Base-by-base conservation (phyloP, 2,888 invertebrate genomes). In the Ariolimax columbianus region DNA sequence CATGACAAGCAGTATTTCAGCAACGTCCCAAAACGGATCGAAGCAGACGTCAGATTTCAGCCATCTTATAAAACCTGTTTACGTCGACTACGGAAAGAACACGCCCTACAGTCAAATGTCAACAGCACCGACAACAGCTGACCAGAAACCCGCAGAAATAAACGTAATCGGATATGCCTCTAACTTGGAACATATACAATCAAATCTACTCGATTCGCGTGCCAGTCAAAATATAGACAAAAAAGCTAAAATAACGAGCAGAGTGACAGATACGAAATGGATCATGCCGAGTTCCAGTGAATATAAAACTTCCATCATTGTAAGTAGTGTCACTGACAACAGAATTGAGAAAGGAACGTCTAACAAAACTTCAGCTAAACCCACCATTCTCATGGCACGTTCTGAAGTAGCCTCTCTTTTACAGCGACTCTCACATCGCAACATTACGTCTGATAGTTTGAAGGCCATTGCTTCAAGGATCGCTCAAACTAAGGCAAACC, bases 401-500 rank as follows among this genome's bases (percentile, higher is more conserved):
- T 23, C 66, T 7, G 6, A 43, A 4, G 26, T 47, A 23, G 43
- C 17, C 26, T 47, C 9, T 2, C 47, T n/a, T n/a, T 26, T 36
- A 40, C 75, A 14, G 0, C n/a, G 63, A 40, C 26, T 33, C 23
- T 40, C 59, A 26, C 43, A n/a, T n/a, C 19, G 1, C n/a, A 68
- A 79, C 23, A 79, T 68, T 23, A 79, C 79, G 19, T 19, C 36
- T 33, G 66, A 68, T 63, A 40, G 26, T 6, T 17, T 79, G 17
- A 40, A 68, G 33, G 43, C 23, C 23, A 68, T 79, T 63, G 38
- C 68, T 33, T 43, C 68, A 0, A 79, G 63, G 40, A 68, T 79
- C 40, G 79, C 79, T 23, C 17, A 68, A 30, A 63, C 79, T 19
- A 79, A 79, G 43, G 79, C 79, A 30, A 79, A 79, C n/a, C 66